Conservation (phyloP, 2,113 vertebrate species). For the Elanus axillaris region DNA sequence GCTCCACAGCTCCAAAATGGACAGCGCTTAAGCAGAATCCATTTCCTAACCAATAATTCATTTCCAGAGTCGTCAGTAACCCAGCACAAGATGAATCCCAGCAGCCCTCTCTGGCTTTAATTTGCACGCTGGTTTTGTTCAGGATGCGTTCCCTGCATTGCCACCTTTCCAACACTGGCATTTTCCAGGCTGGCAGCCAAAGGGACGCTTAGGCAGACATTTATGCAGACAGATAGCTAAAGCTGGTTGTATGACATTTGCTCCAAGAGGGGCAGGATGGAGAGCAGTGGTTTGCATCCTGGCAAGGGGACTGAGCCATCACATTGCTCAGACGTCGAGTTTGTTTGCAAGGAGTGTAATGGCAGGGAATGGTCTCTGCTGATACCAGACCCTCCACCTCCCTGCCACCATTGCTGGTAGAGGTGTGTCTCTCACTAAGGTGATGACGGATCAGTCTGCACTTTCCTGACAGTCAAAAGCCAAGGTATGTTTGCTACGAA, state of each 20-base stretch:
- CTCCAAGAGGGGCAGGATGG: background rate
- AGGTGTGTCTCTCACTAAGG: background rate
- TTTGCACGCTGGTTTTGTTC: background rate
- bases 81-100: background rate
- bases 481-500: background rate
- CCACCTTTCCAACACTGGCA: background rate
- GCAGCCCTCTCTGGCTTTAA: background rate
- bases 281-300: background rate
- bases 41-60: background rate
- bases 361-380: background rate
- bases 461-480: background rate
- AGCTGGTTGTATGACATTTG: background rate
- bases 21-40: background rate
- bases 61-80: background rate
- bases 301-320: background rate
- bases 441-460: background rate
- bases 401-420: background rate
- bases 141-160: background rate
- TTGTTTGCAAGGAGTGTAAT: background rate
- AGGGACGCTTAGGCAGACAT: background rate
- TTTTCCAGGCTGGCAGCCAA: slow-evolving; percentile 27
- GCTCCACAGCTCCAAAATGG: background rate
- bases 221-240: background rate
- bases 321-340: background rate
- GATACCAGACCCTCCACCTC: background rate